Conservation (phyloP, 2,113 vertebrate genomes). For the Bubo blakistoni region DNA sequence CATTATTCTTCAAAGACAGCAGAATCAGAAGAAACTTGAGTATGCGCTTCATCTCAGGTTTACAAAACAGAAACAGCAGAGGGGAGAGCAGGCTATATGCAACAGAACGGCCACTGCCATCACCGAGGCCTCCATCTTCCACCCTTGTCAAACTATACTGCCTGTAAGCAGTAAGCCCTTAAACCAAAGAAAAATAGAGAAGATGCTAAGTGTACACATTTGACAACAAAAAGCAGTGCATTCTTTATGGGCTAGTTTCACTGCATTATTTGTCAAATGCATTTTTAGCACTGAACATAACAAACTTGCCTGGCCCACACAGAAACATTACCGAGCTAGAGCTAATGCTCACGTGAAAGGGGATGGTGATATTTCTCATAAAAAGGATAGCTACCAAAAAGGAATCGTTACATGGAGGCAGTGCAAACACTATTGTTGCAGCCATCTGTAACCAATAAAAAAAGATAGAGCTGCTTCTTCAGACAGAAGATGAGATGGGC, state of each 20-base stretch:
- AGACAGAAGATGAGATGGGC: background rate
- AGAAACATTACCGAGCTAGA: background rate
- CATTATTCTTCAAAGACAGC: background rate
- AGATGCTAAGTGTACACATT: background rate
- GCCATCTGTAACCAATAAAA: background rate
- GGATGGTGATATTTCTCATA: background rate
- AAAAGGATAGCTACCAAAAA: background rate
- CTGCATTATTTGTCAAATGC: background rate
- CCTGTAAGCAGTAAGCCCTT: background rate
- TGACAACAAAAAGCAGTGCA: background rate
- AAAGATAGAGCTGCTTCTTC: background rate
- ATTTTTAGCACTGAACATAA: background rate
- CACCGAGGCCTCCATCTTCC: background rate
- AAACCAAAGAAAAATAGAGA: background rate
- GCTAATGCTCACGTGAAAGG: background rate
- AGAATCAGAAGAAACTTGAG: background rate
- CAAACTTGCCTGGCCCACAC: background rate
- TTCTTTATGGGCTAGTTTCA: background rate
- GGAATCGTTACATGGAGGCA: background rate
- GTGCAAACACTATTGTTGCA: background rate
- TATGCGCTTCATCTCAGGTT: background rate
- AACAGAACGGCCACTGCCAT: background rate
- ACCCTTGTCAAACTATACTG: background rate
- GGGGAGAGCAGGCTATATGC: background rate
- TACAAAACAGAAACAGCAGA: background rate